Conservation (phyloP, 1,140 invertebrate genomes). For the Sitophilus oryzae region DNA sequence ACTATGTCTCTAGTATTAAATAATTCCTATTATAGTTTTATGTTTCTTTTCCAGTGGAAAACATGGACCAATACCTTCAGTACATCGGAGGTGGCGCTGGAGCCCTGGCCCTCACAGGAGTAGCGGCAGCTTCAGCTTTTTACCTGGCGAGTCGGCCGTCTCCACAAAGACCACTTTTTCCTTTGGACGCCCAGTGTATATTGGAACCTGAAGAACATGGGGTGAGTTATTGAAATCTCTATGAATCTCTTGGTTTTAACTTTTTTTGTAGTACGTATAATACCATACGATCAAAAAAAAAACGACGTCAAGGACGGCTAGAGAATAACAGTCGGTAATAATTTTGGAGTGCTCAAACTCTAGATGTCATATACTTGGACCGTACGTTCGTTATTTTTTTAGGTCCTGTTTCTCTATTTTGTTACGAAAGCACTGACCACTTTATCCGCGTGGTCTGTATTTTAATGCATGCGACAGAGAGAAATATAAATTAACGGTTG, state of each 20-base stretch:
- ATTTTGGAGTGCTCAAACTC: too few species aligned
- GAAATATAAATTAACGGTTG: too few species aligned
- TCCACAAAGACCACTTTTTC: slow-evolving; percentile 68
- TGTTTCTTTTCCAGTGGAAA: slow-evolving; percentile 52
- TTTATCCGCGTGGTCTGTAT: too few species aligned
- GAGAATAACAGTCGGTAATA: too few species aligned
- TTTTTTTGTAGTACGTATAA: too few species aligned
- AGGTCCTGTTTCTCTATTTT: too few species aligned
- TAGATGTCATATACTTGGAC: too few species aligned
- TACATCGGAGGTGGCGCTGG: slow-evolving; percentile 70
- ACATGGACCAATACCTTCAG: slow-evolving; percentile 69
- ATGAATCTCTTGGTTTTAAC: neutral
- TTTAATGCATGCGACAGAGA: too few species aligned
- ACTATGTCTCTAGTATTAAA: neutral
- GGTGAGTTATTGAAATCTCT: slow-evolving; percentile 38
- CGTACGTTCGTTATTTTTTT: too few species aligned
- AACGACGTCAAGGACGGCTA: too few species aligned
- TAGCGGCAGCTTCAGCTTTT: slow-evolving; percentile 62
- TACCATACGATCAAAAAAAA: too few species aligned
- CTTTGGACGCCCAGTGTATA: slow-evolving; percentile 64
- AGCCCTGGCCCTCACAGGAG: slow-evolving; percentile 65
- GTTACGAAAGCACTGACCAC: too few species aligned
- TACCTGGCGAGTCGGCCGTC: slow-evolving; percentile 65
- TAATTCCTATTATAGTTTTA: neutral
- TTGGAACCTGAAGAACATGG: slow-evolving; percentile 53